These are phyloP conservation scores for Coccyzus lansbergi DNA, from an alignment of 2,797 vertebrate genomes.

Conservation along the genomic window DNA sequence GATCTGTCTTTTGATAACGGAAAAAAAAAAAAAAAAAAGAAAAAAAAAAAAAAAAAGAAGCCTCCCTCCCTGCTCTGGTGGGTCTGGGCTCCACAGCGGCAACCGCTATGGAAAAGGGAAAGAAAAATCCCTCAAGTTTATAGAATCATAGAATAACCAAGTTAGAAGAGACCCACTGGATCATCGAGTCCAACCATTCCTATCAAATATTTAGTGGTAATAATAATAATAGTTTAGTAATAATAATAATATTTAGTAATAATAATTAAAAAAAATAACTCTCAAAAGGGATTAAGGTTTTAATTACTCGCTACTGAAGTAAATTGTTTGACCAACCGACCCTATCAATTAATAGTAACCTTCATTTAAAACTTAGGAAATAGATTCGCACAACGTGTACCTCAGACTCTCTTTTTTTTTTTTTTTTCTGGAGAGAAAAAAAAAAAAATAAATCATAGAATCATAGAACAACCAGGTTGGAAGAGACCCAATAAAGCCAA, in stretches of 20 bases:
- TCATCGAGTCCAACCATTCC: too few species aligned
- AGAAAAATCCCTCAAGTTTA: background rate
- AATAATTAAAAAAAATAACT: constrained; percentile 11
- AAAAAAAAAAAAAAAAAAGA: constrained; percentile 71
- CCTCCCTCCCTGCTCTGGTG: constrained; percentile 40
- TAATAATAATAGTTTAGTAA: too few species aligned
- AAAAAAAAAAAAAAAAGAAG: constrained; percentile 72
- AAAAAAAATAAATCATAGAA: too few species aligned
- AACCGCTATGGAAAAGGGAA: background rate
- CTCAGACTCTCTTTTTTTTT: background rate
- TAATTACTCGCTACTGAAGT: constrained; percentile 78
- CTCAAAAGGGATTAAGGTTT: constrained; percentile 76
- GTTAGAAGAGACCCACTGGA: too few species aligned
- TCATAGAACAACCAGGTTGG: too few species aligned
- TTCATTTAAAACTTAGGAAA: constrained; percentile 72
- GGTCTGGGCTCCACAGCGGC: background rate
- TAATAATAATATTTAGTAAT: too few species aligned
- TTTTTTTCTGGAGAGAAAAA: background rate
- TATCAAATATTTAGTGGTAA: too few species aligned
- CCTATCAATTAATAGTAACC: constrained; percentile 77
- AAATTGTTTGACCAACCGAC: constrained; percentile 75
- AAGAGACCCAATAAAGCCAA: background rate
- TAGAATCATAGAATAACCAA: too few species aligned
- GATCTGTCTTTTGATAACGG: constrained; percentile 71
- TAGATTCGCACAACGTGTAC: constrained; percentile 38